Evolutionary conservation across 2,888 invertebrate species (phyloP).

Genomic region (Coelinius sp.): DNA sequence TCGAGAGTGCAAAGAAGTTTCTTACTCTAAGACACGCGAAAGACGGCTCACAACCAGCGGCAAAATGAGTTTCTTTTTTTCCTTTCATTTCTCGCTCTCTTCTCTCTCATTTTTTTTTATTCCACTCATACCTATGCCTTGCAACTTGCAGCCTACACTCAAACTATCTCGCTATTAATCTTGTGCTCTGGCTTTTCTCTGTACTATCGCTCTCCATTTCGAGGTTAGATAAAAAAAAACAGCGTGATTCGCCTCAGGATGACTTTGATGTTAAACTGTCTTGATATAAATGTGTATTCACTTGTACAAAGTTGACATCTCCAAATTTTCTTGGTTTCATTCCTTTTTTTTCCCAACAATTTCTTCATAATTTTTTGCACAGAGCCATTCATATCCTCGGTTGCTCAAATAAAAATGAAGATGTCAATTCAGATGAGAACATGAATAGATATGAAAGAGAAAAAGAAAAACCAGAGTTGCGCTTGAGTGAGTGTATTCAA

Average conservation of each 20-base stretch:
- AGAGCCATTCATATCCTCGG: background rate
- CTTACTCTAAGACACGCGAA: constrained; percentile 25
- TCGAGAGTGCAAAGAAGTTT: constrained; percentile 38
- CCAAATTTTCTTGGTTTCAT: background rate
- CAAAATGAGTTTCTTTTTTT: constrained; percentile 19
- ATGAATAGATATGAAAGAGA: constrained; percentile 17
- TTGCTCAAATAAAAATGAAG: background rate
- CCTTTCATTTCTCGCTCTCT: background rate
- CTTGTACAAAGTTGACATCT: background rate
- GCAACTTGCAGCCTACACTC: constrained; percentile 25
- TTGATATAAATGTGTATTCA: constrained; percentile 23
- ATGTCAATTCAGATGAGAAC: background rate
- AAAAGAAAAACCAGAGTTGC: background rate
- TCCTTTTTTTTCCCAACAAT: background rate
- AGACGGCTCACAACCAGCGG: constrained; percentile 1
- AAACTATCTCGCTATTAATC: constrained; percentile 38
- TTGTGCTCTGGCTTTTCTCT: constrained; percentile 32
- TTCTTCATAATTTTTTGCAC: background rate
- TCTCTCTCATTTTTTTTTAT: background rate
- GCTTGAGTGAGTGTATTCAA: constrained; percentile 9
- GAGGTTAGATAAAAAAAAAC: constrained; percentile 24
- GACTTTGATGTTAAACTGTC: constrained; percentile 20
- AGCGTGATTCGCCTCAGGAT: constrained; percentile 13
- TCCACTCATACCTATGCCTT: background rate
- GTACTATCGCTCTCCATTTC: constrained; percentile 29